Evolutionary conservation across 2,113 vertebrate genomes (phyloP), one percentile per base, ranked within the genome.

Genomic region (Chionomys nivalis): DNA sequence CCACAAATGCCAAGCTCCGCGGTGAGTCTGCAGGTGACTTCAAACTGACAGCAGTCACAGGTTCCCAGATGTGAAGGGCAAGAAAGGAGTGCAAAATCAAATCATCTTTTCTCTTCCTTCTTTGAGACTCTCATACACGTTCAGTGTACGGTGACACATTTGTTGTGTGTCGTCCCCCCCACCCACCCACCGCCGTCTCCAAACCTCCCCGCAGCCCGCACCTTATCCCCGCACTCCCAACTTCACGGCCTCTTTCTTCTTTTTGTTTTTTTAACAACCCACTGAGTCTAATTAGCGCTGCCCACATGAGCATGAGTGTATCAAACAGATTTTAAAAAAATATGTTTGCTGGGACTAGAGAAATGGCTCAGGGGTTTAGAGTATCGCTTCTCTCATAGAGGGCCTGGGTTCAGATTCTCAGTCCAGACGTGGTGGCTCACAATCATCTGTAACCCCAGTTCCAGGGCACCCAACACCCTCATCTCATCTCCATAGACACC

Each of bases 21-120:
- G 9, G 91, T 39, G 83, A 63, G 42, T 2, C 39, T 3, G 19
- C 33, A 0, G 1, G 0, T 1, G n/a, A 17, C 21, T 36, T 1
- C 31, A 39, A 77, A 3, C 3, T 31, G 16, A 14, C 16, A 1
- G 65, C 33, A 7, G 33, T 9, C 24, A 0, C 55, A 1, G 26
- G 24, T 31, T 10, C n/a, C 55, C n/a, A 63, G 49, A 1, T 1
- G 31, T 4, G 0, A 68, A 87, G 44, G 66, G 24, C 12, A 26
- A 55, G 70, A 31, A 16, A 87, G 31, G n/a, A 3, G 7, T 4
- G 24, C 23, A 63, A 8, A 66, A 33, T 28, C 61, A 85, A 66
- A 66, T 31, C 0, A 21, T 33, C 31, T 1, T 47, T 52, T 36
- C 17, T 8, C 33, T 21, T 36, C 63, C 13, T 36, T 36, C 42